A percentile compares a stretch with the other conserved stretches of the same genome.
phyloP scores from a whole-genome alignment of 2,113 vertebrate genomes.

The Mormoops blainvillei region DNA sequence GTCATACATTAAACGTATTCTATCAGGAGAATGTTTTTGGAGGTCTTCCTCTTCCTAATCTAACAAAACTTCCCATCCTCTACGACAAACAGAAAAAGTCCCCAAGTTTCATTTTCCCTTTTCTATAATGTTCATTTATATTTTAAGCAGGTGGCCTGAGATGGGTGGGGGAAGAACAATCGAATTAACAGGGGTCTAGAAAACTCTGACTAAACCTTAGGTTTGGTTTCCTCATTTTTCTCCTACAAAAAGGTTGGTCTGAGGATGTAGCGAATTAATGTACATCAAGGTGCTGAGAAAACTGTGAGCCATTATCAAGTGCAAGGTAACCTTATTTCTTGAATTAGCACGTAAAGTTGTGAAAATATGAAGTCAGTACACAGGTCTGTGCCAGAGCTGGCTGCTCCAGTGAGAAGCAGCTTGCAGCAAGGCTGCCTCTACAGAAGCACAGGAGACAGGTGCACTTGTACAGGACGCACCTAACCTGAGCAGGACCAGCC shows the following conservation, averaged over 20 bases:
- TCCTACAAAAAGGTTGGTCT: neutral
- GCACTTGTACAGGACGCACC: fast-evolving
- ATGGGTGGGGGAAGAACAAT: neutral
- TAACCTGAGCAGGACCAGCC: neutral
- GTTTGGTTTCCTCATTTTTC: neutral
- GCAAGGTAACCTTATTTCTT: neutral
- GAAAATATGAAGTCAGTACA: neutral
- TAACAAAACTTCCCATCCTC: neutral
- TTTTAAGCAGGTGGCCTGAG: neutral
- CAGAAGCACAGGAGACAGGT: no score
- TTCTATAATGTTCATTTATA: neutral
- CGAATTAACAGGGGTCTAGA: neutral
- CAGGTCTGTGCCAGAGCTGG: neutral
- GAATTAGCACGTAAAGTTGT: neutral
- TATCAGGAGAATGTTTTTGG: neutral
- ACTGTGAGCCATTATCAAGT: conserved; percentile 11
- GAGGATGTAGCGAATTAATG: neutral
- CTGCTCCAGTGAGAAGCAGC: neutral
- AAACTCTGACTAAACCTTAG: neutral
- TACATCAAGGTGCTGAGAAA: conserved; percentile 8
- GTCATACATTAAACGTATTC: neutral
- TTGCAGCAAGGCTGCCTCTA: fast-evolving
- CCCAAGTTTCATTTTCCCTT: neutral
- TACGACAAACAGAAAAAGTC: neutral
- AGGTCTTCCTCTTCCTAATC: neutral